Percentiles rank a stretch among this genome's conserved stretches.
These are phyloP conservation scores for Falco novaeseelandiae DNA, from an alignment of 2,797 vertebrate species.

Conservation along the genomic window DNA sequence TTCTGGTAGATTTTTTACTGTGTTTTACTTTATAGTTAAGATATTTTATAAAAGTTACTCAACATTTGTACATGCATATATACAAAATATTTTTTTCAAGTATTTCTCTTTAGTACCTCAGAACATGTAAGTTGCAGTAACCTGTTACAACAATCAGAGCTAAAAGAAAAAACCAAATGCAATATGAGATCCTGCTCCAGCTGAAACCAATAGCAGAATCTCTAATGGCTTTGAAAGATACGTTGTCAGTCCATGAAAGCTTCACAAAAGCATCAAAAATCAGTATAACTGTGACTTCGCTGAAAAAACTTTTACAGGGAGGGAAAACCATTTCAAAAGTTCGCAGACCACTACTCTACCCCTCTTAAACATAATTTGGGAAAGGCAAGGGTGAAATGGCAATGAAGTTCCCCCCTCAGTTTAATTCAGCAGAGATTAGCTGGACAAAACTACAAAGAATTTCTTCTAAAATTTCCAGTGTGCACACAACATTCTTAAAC, in stretches of 20 bases:
- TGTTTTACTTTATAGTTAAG: background rate
- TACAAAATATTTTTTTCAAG: background rate
- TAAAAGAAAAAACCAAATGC: background rate
- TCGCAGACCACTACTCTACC: background rate
- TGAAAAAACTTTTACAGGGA: background rate
- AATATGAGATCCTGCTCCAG: background rate
- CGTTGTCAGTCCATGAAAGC: background rate
- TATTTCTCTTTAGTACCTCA: background rate
- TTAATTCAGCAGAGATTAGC: background rate
- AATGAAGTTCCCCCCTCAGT: background rate
- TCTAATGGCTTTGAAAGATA: background rate
- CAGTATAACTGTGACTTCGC: background rate
- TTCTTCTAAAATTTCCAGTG: background rate
- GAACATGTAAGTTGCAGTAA: background rate
- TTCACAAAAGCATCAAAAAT: background rate
- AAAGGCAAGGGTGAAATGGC: background rate
- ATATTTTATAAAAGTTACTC: background rate
- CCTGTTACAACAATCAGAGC: background rate
- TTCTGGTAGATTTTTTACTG: background rate
- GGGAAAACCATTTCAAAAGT: background rate
- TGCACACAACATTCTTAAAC: background rate
- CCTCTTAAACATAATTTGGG: background rate
- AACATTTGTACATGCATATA: background rate
- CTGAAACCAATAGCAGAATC: background rate
- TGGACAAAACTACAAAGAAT: background rate